phyloP scores from a whole-genome alignment of 2,113 vertebrate species.

The Rhineura floridana region DNA sequence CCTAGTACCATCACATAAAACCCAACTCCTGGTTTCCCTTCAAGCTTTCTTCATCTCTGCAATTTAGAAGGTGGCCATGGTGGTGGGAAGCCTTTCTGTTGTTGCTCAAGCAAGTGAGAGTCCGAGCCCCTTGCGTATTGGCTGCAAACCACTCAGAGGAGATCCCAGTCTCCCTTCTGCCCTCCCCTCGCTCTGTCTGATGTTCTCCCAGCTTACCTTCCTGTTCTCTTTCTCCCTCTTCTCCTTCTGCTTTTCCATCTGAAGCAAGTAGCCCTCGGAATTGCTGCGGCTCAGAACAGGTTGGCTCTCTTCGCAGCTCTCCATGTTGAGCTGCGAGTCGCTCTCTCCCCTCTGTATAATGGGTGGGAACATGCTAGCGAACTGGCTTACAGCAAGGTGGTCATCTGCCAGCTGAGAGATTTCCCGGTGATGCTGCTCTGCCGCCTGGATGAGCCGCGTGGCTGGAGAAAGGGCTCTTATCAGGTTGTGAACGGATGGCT shows the following conservation, averaged over 20 bases:
- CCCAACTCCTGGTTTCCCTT: too few relatives aligned
- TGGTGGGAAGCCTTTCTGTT: too few relatives aligned
- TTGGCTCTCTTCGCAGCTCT: slow-evolving; percentile 26
- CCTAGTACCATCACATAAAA: too few relatives aligned
- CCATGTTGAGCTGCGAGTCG: slow-evolving; percentile 35
- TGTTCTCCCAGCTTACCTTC: slow-evolving; percentile 76
- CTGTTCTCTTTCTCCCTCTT: slow-evolving; percentile 57
- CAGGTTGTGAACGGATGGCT: slow-evolving; percentile 34
- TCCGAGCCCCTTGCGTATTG: too few relatives aligned
- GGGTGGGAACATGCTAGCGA: slow-evolving; percentile 73
- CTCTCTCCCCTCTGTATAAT: slow-evolving; percentile 55
- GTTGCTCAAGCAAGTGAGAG: too few relatives aligned
- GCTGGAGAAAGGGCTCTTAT: slow-evolving; percentile 20
- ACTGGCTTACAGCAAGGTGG: slow-evolving; percentile 30
- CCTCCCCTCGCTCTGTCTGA: too few relatives aligned
- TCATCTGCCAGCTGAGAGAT: slow-evolving; percentile 29
- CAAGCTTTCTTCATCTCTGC: too few relatives aligned
- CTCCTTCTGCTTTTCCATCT: slow-evolving; percentile 74
- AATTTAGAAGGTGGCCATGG: too few relatives aligned
- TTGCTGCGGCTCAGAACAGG: slow-evolving; percentile 56
- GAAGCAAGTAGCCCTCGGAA: slow-evolving; percentile 78
- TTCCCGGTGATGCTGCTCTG: slow-evolving; percentile 46
- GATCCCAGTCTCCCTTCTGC: too few relatives aligned
- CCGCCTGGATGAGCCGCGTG: neutral
- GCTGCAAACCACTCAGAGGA: too few relatives aligned